Conservation (phyloP, 2,888 invertebrate genomes). For the Candidula unifasciata region DNA sequence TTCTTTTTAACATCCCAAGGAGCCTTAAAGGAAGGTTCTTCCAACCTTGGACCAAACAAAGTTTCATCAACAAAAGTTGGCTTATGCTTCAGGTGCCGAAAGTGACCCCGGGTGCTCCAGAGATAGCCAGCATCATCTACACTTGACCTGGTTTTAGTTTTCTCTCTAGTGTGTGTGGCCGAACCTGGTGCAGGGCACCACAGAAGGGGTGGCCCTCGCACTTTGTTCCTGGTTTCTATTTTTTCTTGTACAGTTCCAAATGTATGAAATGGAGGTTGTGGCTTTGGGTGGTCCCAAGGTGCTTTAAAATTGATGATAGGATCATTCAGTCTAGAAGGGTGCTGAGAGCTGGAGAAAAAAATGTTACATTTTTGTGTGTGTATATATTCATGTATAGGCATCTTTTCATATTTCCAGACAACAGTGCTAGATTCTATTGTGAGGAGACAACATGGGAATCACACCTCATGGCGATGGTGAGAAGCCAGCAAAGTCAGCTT, state of each 20-base stretch:
- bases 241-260: conserved; percentile 23
- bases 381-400: too few species aligned
- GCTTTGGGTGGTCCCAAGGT: conserved; percentile 51
- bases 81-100: conserved; percentile 64
- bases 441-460: too few species aligned
- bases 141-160: conserved; percentile 25
- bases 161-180: conserved; percentile 21
- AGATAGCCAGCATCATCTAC: conserved; percentile 7
- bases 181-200: conserved; percentile 61
- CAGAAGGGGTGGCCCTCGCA: conserved; percentile 58
- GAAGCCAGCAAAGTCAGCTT: too few species aligned
- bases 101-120: conserved; percentile 56
- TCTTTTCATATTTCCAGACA: too few species aligned
- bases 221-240: conserved; percentile 48
- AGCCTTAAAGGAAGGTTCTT: conserved; percentile 70
- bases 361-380: not conserved
- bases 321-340: conserved; percentile 54
- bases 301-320: conserved; percentile 48
- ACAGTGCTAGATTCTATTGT: too few species aligned
- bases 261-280: conserved; percentile 32
- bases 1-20: conserved; percentile 69
- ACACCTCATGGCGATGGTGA: too few species aligned
- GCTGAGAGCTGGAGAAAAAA: conserved; percentile 48
- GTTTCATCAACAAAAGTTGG: conserved; percentile 71
- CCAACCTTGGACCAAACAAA: conserved; percentile 66